These are phyloP conservation scores for Neoaliturus tenellus DNA, from an alignment of 2,888 invertebrate species.

Conservation along the genomic window DNA sequence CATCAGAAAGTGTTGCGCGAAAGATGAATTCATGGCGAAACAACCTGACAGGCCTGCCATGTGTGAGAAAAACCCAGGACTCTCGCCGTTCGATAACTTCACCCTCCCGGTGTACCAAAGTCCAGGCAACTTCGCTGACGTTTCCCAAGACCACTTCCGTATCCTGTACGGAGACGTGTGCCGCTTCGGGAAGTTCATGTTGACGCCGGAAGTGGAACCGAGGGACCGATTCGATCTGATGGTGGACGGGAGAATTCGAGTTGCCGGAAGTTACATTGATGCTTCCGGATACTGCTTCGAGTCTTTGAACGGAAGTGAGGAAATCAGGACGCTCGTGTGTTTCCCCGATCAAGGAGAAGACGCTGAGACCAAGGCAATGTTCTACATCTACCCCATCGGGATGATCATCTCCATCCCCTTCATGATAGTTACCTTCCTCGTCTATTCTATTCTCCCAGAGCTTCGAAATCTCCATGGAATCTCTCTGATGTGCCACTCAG, in stretches of 20 bases:
- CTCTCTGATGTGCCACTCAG: slow-evolving; percentile 68
- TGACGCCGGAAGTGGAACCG: neutral
- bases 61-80: neutral
- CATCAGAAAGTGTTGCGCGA: slow-evolving; percentile 38
- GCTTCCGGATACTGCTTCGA: slow-evolving; percentile 54
- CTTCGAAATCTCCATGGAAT: slow-evolving; percentile 73
- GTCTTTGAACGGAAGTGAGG: slow-evolving; percentile 1
- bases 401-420: slow-evolving; percentile 76
- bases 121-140: neutral
- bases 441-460: slow-evolving; percentile 75
- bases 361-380: slow-evolving; percentile 53
- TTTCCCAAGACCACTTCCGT: neutral
- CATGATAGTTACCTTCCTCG: slow-evolving; percentile 74
- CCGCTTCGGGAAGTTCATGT: neutral
- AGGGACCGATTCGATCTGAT: slow-evolving; percentile 13
- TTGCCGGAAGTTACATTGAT: neutral
- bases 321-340: slow-evolving; percentile 57
- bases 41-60: neutral
- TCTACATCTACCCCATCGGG: slow-evolving; percentile 68
- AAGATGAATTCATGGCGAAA: neutral
- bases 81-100: slow-evolving; percentile 21
- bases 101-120: slow-evolving; percentile 9
- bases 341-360: slow-evolving; percentile 56
- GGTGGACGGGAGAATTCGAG: slow-evolving; percentile 4
- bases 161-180: slow-evolving; percentile 30